phyloP scores from a whole-genome alignment of 2,797 vertebrate species.

The Amblyraja radiata region DNA sequence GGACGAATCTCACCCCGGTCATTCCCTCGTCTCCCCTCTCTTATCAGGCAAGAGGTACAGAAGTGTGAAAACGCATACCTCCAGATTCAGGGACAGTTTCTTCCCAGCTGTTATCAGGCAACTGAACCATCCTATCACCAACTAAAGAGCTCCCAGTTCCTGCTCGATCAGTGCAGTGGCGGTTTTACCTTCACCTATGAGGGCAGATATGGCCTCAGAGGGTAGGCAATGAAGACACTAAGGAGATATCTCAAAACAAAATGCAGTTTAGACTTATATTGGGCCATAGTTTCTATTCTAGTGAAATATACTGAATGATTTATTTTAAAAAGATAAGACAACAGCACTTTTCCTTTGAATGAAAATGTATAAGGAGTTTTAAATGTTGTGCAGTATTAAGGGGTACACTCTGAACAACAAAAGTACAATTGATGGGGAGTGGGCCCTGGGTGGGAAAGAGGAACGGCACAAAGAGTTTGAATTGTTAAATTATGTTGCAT shows the following conservation, averaged over 20 bases:
- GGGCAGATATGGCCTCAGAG: background rate
- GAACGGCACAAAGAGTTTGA: background rate
- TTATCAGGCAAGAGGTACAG: too few species aligned
- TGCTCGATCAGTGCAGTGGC: background rate
- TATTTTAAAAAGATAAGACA: background rate
- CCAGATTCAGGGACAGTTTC: too few species aligned
- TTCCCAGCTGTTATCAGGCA: too few species aligned
- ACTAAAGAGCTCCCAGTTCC: background rate
- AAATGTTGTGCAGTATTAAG: background rate
- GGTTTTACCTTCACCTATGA: background rate
- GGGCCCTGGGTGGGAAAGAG: too few species aligned
- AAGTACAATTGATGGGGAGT: background rate
- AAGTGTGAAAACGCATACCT: too few species aligned
- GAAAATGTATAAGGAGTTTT: background rate
- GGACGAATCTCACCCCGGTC: too few species aligned
- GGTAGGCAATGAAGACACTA: background rate
- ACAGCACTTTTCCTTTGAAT: background rate
- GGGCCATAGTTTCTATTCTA: background rate
- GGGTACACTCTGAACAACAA: background rate
- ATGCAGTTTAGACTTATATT: background rate
- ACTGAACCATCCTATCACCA: too few species aligned
- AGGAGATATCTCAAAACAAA: too few species aligned
- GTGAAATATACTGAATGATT: background rate
- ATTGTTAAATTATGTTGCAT: background rate
- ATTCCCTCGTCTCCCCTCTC: too few species aligned